A percentile compares a stretch with the other conserved stretches of the same genome.
phyloP scores from a whole-genome alignment of 2,888 invertebrate genomes.

The Sthenelais limicola region DNA sequence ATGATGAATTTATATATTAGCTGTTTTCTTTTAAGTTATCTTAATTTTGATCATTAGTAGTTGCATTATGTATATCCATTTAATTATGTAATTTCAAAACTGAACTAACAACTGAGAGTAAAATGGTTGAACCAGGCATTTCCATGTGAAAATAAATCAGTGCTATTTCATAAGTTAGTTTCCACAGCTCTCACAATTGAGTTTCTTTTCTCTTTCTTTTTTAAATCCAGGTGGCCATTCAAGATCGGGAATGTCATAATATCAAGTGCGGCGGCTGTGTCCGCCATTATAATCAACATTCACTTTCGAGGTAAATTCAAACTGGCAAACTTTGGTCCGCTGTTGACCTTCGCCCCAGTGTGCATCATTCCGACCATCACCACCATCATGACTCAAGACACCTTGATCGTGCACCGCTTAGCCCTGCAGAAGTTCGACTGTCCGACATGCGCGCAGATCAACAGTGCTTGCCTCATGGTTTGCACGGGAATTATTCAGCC shows the following conservation, averaged over 20 bases:
- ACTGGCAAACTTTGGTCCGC: neutral
- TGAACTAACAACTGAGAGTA: no score
- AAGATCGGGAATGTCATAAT: neutral
- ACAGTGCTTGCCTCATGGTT: neutral
- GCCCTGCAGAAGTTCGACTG: conserved; percentile 20
- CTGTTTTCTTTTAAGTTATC: no score
- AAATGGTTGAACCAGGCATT: no score
- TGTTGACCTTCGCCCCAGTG: conserved; percentile 12
- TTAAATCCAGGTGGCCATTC: conserved; percentile 19
- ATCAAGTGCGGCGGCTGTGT: neutral
- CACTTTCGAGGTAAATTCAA: conserved; percentile 9
- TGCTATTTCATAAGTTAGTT: no score
- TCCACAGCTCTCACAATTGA: no score
- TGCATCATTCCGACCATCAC: conserved; percentile 14
- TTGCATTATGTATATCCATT: no score
- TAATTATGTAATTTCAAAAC: no score
- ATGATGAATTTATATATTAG: no score
- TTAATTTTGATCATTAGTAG: no score
- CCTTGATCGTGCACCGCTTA: neutral
- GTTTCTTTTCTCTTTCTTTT: no score
- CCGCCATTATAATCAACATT: conserved; percentile 4
- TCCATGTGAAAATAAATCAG: no score
- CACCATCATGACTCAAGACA: neutral
- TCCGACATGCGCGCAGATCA: conserved; percentile 25
- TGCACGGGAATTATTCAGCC: conserved; percentile 15